Evolutionary conservation across 1,140 invertebrate species (phyloP).

Genomic region (Arion vulgaris): DNA sequence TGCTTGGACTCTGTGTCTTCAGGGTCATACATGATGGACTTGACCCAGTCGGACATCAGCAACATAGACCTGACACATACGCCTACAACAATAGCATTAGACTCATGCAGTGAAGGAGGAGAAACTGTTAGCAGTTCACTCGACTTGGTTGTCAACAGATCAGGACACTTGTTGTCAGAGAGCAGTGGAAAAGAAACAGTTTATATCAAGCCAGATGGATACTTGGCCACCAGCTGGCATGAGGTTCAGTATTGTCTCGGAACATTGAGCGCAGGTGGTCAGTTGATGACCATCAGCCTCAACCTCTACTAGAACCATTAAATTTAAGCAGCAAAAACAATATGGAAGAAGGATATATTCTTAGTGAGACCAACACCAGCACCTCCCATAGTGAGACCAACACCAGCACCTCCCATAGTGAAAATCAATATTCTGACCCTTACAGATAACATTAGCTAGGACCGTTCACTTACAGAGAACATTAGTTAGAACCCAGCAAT

Average conservation of each 20-base stretch:
- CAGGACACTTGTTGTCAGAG: background rate
- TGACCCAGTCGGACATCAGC: background rate
- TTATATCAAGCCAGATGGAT: background rate
- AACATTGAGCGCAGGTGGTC: constrained; percentile 22
- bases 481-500: too few relatives aligned
- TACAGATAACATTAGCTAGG: background rate
- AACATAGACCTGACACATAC: background rate
- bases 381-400: background rate
- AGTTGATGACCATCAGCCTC: constrained; percentile 32
- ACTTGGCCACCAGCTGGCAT: constrained; percentile 13
- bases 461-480: too few relatives aligned
- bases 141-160: constrained; percentile 5
- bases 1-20: background rate
- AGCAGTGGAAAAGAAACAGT: background rate
- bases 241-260: background rate
- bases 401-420: background rate
- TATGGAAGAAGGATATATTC: background rate
- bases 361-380: background rate
- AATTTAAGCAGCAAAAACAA: constrained; percentile 12
- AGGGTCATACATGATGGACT: background rate
- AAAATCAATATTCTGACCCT: background rate
- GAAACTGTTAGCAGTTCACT: background rate
- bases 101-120: background rate
- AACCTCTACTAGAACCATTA: background rate
- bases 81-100: background rate